Base-by-base conservation (phyloP, 2,888 invertebrate species). In the Cremastobaeus sp. region DNA sequence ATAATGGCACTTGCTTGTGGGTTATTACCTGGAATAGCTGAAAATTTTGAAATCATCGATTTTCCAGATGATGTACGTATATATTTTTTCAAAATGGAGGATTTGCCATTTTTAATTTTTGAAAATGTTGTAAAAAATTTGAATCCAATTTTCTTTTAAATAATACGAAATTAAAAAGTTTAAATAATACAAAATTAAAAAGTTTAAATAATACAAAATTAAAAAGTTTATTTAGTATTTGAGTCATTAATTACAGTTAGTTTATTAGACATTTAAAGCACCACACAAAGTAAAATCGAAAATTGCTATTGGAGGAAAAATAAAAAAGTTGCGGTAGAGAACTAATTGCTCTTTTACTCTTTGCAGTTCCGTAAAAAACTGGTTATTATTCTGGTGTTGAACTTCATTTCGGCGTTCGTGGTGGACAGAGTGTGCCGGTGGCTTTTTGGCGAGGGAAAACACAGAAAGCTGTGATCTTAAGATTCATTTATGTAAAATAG, bases 41-140 rank as follows among this genome's bases (percentile, higher is more conserved):
- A 91, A 75, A 94, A 96, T 88, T 98, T 99, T 89, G 97, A 99
- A 90, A 95, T 99, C 76, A 96, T 99, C 5, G 93, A 96, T 84
- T 96, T 99, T 88, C 97, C 98, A 43, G 89, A 91, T 12, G 95
- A 97, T 86, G 98, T 98, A 89, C 92, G 92, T 90, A 76, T 45
- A n/a, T 55, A 34, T 34, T 25, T 25, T 14, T 43, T 5, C 9
- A 37, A 8, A 37, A 4, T 35, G n/a, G n/a, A n/a, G n/a, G n/a
- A n/a, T n/a, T n/a, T n/a, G n/a, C 1, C 14, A 48, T 18, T 32
- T 45, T 28, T 11, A 34, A 34, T 20, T 34, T 17, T 48, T 30
- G n/a, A n/a, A n/a, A 17, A 18, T 32, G 4, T 48, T 17, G 2
- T 47, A 17, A 2, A 12, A 12, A 34, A 12, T 6, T 34, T 34